Evolutionary conservation across 2,113 vertebrate species (phyloP).

Genomic region (Xerus inauris): DNA sequence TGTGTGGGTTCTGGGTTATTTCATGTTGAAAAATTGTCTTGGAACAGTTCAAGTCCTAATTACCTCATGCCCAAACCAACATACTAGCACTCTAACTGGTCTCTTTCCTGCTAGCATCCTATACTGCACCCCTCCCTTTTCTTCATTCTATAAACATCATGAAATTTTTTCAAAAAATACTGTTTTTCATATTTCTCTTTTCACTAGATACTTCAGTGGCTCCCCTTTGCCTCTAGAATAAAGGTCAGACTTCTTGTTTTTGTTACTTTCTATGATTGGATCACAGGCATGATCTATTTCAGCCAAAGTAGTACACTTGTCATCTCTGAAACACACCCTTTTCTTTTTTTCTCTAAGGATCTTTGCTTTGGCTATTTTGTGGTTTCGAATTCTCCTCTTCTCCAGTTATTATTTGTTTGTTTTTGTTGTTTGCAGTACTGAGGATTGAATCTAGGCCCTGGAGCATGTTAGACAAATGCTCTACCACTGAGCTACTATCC

Average conservation of each 20-base stretch:
- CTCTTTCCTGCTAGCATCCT: not conserved
- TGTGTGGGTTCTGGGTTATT: not conserved
- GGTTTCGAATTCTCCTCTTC: slow-evolving; percentile 26
- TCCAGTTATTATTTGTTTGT: not conserved
- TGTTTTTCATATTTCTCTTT: slow-evolving; percentile 17
- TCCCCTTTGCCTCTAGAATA: slow-evolving; percentile 46
- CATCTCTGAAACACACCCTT: not conserved
- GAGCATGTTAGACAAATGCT: too few species aligned
- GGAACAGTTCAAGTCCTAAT: not conserved
- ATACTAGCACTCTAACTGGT: not conserved
- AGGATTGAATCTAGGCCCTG: too few species aligned
- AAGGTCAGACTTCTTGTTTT: slow-evolving; percentile 39
- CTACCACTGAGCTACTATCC: not conserved
- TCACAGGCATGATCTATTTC: not conserved
- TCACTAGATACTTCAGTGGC: not conserved
- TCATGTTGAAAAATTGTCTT: slow-evolving; percentile 46
- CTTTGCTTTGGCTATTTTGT: not conserved
- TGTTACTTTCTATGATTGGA: slow-evolving; percentile 18
- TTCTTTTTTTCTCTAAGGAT: slow-evolving; percentile 18
- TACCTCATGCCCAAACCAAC: not conserved
- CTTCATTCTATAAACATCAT: not conserved
- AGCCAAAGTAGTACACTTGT: not conserved
- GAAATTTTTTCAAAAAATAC: not conserved
- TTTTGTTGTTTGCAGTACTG: not conserved
- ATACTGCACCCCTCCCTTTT: not conserved